Base-by-base conservation (phyloP, 2,797 vertebrate species). In the Melopsittacus undulatus region DNA sequence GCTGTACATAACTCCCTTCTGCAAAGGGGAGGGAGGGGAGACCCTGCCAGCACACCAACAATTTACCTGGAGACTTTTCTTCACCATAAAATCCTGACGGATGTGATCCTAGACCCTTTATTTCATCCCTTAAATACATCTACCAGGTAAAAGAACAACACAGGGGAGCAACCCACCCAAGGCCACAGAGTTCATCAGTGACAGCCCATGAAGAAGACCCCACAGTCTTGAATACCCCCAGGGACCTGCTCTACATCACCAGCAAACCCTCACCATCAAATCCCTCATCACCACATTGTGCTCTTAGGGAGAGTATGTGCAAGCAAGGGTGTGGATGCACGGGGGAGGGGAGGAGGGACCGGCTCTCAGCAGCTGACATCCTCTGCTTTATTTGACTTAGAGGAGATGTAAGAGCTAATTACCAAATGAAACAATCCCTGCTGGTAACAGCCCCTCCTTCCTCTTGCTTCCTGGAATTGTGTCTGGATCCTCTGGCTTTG, bases 401-500 rank as follows among this genome's bases (percentile, higher is more conserved):
- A 91, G 82, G 82, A 91, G 90, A 78, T 83, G 77, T 68, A 32
- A 90, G 90, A 40, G 16, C 76, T 94, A 94, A 95, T 93, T 95
- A 90, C 63, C n/a, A 91, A 87, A 78, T 40, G 72, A 90, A 96
- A 93, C 96, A 95, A 96, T 95, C 94, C 11, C 17, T 75, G 89
- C 82, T 94, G 91, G 48, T 17, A 66, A 81, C 82, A 86, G 94
- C 91, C 92, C 82, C 94, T 95, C 94, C 96, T 83, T 78, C 82
- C 82, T 59, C 73, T 29, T 4, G 0, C 86, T 96, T 97, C 95
- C 94, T 89, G 79, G 21, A 96, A 95, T 93, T 94, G 94, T 93
- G 87, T 46, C 66, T 62, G 83, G 88, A 51, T 87, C 74, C 89
- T 90, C 77, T 11, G 52, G 32, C 64, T 75, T 49, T 66, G 57